Conservation (phyloP, 2,888 invertebrate genomes). For the Habrosyne pyritoides region DNA sequence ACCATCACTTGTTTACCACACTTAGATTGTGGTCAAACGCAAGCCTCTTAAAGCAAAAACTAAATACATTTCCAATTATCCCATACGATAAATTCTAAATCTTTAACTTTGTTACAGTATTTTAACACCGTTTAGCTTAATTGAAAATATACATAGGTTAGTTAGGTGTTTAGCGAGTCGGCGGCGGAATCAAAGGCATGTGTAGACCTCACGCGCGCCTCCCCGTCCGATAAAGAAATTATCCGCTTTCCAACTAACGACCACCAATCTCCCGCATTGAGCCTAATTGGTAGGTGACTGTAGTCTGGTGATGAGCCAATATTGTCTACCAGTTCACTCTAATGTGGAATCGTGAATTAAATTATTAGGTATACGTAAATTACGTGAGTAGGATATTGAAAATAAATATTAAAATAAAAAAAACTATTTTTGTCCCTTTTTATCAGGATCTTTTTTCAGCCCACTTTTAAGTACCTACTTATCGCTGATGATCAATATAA, state of each 20-base stretch:
- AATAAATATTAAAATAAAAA: no score
- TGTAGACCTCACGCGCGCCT: conserved; percentile 68
- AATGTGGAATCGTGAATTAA: neutral
- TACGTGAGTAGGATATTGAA: no score
- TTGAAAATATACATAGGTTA: conserved; percentile 15
- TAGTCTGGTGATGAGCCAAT: conserved; percentile 8
- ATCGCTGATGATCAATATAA: no score
- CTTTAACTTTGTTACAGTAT: neutral
- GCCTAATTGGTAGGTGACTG: conserved; percentile 57
- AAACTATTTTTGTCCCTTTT: no score
- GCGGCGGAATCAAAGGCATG: conserved; percentile 47
- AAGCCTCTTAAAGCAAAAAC: neutral
- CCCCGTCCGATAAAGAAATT: conserved; percentile 68
- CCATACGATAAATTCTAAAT: neutral
- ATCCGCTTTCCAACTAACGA: conserved; percentile 68
- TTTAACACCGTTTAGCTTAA: conserved; percentile 10
- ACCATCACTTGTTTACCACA: neutral
- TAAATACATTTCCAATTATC: neutral
- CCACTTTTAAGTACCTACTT: no score
- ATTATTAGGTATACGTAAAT: no score
- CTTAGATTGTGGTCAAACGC: no score
- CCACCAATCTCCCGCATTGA: conserved; percentile 45
- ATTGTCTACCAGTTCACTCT: conserved; percentile 20
- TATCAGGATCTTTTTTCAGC: no score
- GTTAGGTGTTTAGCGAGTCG: conserved; percentile 36